Base-by-base conservation (phyloP, 2,797 vertebrate species). In the Momotus momota region DNA sequence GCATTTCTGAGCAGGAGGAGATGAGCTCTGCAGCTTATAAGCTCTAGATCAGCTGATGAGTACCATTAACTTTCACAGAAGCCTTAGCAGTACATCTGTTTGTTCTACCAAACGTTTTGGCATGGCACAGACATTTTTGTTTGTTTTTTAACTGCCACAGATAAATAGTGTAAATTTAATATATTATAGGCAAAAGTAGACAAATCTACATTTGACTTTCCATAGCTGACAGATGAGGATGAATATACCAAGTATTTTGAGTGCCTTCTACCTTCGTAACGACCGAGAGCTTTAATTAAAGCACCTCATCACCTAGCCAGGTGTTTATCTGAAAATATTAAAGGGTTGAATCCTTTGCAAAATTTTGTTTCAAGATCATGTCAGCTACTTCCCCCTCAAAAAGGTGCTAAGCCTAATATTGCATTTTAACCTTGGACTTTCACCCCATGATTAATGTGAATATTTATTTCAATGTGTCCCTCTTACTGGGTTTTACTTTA, bases 371-470 rank as follows among this genome's bases (percentile, higher is more conserved):
- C 60, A 87, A 90, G 91, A 92, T 96, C 81, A 77, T 5, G 43
- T 98, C 96, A 92, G 94, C 96, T 81, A 75, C 85, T 96, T 94
- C 95, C 83, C 91, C 97, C 96, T 96, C 92, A 94, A 77, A 95
- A 94, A 97, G 97, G 97, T 98, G 97, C 98, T 98, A 97, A 97
- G 91, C 90, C 93, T 88, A 88, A 71, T 74, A 80, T 90, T 96
- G 96, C 92, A 81, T 78, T 96, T 96, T 93, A 97, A 95, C 94
- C 88, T 95, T 97, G 97, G 97, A 97, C 97, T 97, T 96, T 97
- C 93, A 97, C 97, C 97, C 97, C 92, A 90, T 91, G 96, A 97
- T 96, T 97, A 98, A 98, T 98, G 98, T 98, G 98, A 98, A 98
- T 98, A 98, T 98, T 98, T 98, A 98, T 98, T 97, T 97, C 97